Evolutionary conservation across 2,113 vertebrate species (phyloP).

Genomic region (Marmota flaviventris): DNA sequence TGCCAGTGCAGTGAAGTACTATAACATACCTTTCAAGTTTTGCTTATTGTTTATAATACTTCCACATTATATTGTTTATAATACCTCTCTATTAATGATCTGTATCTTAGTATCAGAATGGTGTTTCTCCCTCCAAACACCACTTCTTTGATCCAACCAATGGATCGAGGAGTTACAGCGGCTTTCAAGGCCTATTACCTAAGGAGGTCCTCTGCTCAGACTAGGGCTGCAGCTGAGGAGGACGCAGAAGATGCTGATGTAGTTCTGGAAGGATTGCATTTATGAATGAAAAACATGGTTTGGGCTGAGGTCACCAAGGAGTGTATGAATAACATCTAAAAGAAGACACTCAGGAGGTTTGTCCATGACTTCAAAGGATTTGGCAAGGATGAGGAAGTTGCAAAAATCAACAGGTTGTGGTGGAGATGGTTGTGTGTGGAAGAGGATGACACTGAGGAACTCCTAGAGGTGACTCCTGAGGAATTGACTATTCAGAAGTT

Average conservation of each 20-base stretch:
- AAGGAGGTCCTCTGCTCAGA: neutral
- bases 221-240: neutral
- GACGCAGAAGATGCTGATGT: neutral
- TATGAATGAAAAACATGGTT: neutral
- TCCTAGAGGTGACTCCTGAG: neutral
- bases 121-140: neutral
- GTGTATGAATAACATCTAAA: neutral
- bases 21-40: neutral
- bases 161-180: neutral
- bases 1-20: neutral
- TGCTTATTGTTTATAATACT: neutral
- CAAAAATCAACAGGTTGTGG: neutral
- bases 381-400: neutral
- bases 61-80: too few relatives aligned
- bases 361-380: neutral
- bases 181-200: neutral
- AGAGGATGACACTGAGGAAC: neutral
- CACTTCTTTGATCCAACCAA: neutral
- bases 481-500: neutral
- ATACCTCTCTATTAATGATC: neutral
- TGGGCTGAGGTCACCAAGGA: neutral
- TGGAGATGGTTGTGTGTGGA: neutral
- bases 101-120: neutral
- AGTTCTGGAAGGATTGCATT: neutral
- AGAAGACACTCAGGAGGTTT: neutral